Conservation (phyloP, 2,888 invertebrate species). For the Lymantria monacha region DNA sequence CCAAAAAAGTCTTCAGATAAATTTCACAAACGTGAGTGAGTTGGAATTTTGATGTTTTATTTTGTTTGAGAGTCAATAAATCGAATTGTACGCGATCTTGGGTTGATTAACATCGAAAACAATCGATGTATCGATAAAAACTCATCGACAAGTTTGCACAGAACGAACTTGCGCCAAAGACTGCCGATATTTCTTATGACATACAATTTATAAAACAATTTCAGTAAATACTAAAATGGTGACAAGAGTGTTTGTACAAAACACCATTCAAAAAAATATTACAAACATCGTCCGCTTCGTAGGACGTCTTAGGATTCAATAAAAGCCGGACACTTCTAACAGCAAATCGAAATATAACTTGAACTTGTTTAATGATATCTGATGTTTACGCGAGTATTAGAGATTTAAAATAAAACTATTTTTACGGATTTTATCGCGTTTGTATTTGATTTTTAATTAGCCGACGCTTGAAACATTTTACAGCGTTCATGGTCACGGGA, state of each 20-base stretch:
- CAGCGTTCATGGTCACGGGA: too few relatives aligned
- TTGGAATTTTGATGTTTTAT: conserved; percentile 9
- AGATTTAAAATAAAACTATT: too few relatives aligned
- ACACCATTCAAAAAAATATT: conserved; percentile 32
- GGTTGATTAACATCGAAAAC: conserved; percentile 48
- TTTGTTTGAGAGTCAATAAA: conserved; percentile 28
- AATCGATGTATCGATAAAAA: conserved; percentile 48
- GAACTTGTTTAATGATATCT: too few relatives aligned
- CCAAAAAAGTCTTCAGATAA: background rate
- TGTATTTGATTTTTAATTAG: too few relatives aligned
- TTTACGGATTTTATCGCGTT: too few relatives aligned
- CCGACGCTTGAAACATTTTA: too few relatives aligned
- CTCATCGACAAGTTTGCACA: conserved; percentile 40
- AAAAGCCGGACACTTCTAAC: background rate
- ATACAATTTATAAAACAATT: conserved; percentile 43
- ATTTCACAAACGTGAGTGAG: background rate
- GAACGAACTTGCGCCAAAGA: conserved; percentile 32
- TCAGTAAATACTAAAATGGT: conserved; percentile 42
- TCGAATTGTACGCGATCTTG: conserved; percentile 26
- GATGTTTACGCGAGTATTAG: too few relatives aligned
- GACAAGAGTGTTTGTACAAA: conserved; percentile 24
- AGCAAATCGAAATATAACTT: background rate
- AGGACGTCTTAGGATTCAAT: conserved; percentile 11
- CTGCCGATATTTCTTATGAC: conserved; percentile 37
- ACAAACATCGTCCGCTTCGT: conserved; percentile 21